Percentiles rank a stretch among this genome's conserved stretches.
Conservation (phyloP, 2,888 invertebrate genomes). For the Drosophila infuscata region DNA sequence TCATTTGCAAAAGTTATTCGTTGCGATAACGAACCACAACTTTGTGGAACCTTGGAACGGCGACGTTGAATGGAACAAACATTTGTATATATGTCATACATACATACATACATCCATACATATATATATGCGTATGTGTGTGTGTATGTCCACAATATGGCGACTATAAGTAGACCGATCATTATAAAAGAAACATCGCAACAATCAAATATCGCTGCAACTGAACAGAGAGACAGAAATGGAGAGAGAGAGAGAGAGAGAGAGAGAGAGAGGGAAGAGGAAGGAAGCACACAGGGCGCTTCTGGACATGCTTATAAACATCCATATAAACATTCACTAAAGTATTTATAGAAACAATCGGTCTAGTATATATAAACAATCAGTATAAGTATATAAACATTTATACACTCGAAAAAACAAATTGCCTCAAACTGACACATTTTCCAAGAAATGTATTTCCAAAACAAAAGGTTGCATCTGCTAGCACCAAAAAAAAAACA, state of each 20-base stretch:
- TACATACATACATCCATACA: background rate
- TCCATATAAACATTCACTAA: constrained; percentile 31
- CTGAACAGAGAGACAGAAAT: background rate
- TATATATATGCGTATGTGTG: background rate
- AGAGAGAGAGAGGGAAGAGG: background rate
- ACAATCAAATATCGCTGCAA: constrained; percentile 22
- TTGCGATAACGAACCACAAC: constrained; percentile 61
- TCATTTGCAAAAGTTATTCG: constrained; percentile 72
- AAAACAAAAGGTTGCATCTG: no score
- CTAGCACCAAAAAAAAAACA: background rate
- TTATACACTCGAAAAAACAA: background rate
- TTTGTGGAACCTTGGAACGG: constrained; percentile 54
- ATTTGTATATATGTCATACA: constrained; percentile 10
- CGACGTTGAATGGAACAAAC: constrained; percentile 35
- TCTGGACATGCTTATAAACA: constrained; percentile 23
- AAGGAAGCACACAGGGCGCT: background rate
- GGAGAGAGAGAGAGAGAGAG: background rate
- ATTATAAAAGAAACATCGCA: constrained; percentile 45
- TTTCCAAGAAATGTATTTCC: no score
- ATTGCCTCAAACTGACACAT: no score
- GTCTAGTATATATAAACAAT: constrained; percentile 2
- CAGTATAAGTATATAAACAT: background rate
- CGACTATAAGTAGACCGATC: constrained; percentile 56
- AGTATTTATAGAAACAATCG: constrained; percentile 1
- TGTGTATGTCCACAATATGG: constrained; percentile 44